A percentile compares a stretch with the other conserved stretches of the same genome.
phyloP scores from a whole-genome alignment of 2,797 vertebrate species.

The Chaunax sp. region DNA sequence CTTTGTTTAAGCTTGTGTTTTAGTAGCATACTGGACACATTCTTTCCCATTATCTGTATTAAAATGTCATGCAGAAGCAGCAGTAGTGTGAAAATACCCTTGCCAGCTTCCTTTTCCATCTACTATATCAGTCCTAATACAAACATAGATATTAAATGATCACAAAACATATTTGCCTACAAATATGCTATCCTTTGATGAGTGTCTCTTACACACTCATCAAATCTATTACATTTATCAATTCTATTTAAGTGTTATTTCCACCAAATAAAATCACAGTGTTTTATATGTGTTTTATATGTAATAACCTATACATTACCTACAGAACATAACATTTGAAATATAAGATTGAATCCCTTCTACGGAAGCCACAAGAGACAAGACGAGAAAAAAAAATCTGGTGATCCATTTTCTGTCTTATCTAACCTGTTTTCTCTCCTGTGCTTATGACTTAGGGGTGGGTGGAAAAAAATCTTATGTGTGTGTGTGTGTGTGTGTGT shows the following conservation, averaged over 20 bases:
- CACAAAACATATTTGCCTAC: neutral
- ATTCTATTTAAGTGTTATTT: neutral
- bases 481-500: no score
- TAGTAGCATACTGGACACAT: neutral
- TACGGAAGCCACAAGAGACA: neutral
- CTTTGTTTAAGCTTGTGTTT: constrained; percentile 6
- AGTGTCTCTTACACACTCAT: no score
- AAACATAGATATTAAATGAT: neutral
- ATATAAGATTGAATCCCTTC: neutral
- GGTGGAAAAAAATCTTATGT: no score
- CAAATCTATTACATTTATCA: neutral
- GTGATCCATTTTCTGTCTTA: no score
- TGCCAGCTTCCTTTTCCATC: no score
- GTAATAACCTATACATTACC: neutral
- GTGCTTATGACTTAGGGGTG: no score
- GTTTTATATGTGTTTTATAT: neutral
- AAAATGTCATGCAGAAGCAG: neutral
- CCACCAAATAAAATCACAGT: neutral
- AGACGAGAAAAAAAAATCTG: neutral
- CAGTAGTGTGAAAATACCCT: constrained; percentile 3
- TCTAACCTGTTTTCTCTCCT: no score
- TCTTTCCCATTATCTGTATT: neutral
- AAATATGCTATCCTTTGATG: no score
- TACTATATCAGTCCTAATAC: neutral
- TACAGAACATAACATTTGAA: neutral